Percentiles rank a stretch among this genome's conserved stretches.
phyloP scores from a whole-genome alignment of 1,140 invertebrate species.

The Homalodisca vitripennis region DNA sequence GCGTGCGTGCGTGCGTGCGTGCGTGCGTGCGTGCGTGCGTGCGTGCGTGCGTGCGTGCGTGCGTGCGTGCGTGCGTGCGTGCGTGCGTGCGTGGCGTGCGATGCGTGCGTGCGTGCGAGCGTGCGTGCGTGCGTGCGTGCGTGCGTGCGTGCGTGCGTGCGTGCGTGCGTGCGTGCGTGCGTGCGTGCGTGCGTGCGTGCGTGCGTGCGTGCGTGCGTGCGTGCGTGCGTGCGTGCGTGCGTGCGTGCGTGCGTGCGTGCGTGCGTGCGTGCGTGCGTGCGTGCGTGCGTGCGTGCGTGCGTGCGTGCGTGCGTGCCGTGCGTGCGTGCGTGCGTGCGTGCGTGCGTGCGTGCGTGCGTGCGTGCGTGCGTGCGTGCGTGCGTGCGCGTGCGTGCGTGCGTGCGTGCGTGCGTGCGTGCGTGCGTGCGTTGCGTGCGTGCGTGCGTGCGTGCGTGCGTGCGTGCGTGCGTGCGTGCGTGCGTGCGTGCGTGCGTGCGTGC shows the following conservation, averaged over 20 bases:
- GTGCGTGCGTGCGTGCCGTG: too few species aligned
- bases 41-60: slow-evolving; percentile 2
- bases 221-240: slow-evolving; percentile 2
- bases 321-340: too few species aligned
- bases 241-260: slow-evolving; percentile 2
- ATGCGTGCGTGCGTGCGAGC: background rate
- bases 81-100: background rate
- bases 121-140: slow-evolving; percentile 2
- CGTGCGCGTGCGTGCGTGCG: background rate
- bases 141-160: background rate
- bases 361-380: slow-evolving; percentile 2
- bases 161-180: slow-evolving; percentile 2
- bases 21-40: slow-evolving; percentile 2
- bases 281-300: slow-evolving; percentile 2
- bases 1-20: slow-evolving; percentile 2
- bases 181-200: slow-evolving; percentile 2
- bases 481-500: background rate
- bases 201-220: slow-evolving; percentile 2
- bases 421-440: background rate
- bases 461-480: background rate
- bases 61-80: slow-evolving; percentile 1
- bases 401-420: background rate
- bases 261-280: slow-evolving; percentile 2
- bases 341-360: slow-evolving; percentile 2
- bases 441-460: background rate